Evolutionary conservation across 2,888 invertebrate genomes (phyloP).

Genomic region (Stramonita haemastoma): DNA sequence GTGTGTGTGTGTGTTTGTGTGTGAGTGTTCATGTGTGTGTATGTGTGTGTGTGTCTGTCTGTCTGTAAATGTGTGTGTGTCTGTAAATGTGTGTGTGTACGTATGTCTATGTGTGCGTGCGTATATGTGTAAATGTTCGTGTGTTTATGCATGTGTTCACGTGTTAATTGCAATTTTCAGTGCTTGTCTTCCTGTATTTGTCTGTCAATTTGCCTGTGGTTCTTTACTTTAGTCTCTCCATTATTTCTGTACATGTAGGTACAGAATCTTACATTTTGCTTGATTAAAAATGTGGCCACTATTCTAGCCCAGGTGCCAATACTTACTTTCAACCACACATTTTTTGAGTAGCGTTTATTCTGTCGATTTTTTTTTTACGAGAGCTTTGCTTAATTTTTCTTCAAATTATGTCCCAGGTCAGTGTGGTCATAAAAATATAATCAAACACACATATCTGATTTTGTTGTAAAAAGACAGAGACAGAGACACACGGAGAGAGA

Average conservation of each 20-base stretch:
- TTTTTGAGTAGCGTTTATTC: too few species aligned
- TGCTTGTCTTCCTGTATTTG: not conserved
- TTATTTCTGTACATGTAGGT: not conserved
- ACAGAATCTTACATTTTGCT: not conserved
- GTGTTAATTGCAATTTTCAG: not conserved
- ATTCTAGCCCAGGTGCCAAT: too few species aligned
- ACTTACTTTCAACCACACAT: too few species aligned
- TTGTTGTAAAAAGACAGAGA: not conserved
- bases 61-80: too few species aligned
- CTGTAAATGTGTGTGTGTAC: too few species aligned
- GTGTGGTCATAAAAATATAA: not conserved
- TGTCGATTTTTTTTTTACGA: too few species aligned
- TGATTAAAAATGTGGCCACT: not conserved
- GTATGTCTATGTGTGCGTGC: not conserved
- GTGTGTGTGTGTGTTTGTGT: too few species aligned
- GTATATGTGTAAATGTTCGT: not conserved
- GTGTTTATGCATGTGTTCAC: not conserved
- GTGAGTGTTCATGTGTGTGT: not conserved
- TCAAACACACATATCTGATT: not conserved
- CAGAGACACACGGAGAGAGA: not conserved
- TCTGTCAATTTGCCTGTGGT: not conserved
- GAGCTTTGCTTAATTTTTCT: too few species aligned
- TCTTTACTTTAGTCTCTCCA: not conserved
- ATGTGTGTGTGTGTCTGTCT: not conserved
- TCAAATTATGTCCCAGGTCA: too few species aligned